Percentiles rank a stretch among this genome's conserved stretches.
Evolutionary conservation across 2,113 vertebrate species (phyloP).

Genomic region (Prunella fulvescens): DNA sequence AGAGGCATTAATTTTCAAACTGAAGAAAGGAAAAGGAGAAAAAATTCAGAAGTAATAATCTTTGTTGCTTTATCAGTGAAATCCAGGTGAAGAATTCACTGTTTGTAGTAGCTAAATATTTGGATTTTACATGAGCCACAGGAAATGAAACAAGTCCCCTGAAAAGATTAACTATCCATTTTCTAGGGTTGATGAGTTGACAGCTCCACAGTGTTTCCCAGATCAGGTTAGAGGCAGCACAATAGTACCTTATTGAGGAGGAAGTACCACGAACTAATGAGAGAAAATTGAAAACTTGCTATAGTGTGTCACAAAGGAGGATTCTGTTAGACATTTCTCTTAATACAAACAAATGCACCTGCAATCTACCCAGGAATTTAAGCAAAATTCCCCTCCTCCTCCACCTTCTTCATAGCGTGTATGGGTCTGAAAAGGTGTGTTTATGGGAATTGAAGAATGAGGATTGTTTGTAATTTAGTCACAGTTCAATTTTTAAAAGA

Average conservation of each 20-base stretch:
- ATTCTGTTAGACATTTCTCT: slow-evolving; percentile 46
- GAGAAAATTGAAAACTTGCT: slow-evolving; percentile 59
- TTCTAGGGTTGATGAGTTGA: slow-evolving; percentile 61
- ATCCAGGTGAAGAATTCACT: slow-evolving; percentile 30
- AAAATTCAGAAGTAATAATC: background rate
- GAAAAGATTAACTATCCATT: slow-evolving; percentile 65
- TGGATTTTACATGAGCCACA: slow-evolving; percentile 52
- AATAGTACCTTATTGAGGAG: slow-evolving; percentile 57
- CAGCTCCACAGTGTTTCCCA: slow-evolving; percentile 48
- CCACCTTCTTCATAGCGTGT: background rate
- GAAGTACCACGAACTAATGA: slow-evolving; percentile 55
- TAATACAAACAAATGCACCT: slow-evolving; percentile 64
- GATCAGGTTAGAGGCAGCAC: slow-evolving; percentile 55
- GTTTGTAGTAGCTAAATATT: slow-evolving; percentile 61
- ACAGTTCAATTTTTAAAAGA: background rate
- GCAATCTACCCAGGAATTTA: background rate
- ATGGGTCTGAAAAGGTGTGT: background rate
- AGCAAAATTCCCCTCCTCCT: background rate
- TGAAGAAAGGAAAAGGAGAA: background rate
- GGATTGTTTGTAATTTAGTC: background rate
- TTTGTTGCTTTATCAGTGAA: slow-evolving; percentile 40
- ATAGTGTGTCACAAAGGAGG: slow-evolving; percentile 55
- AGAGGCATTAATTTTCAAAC: background rate
- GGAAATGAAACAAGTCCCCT: slow-evolving; percentile 63
- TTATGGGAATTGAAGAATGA: background rate